Evolutionary conservation across 2,888 invertebrate genomes (phyloP), one percentile per base, ranked within the genome.

Genomic region (Acleris cristana): DNA sequence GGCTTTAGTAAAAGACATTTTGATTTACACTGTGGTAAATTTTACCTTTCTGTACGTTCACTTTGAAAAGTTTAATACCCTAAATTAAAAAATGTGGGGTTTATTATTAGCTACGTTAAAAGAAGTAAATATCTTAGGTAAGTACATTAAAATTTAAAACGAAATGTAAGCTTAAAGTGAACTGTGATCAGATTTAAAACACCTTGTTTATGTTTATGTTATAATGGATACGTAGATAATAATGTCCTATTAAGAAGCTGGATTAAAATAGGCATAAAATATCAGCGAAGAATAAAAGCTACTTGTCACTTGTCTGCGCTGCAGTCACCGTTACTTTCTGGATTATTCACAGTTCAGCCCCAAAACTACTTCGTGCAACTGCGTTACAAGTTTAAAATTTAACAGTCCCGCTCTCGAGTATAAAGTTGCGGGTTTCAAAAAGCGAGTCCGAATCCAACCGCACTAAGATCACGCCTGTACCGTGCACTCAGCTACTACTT

Each of bases 401-500:
- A 67, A 63, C 56, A 57, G 52, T 64, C 52, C 3, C 45, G 45
- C 45, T 80, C 76, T 74, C 76, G 72, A 79, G 78, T 71, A 74
- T 69, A 74, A 77, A 78, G 73, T 79, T 76, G 72, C 54, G 69
- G 66, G 64, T 76, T 78, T 74, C 70, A 75, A 73, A 77, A 76
- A 82, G 78, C 76, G 74, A 80, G 77, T 78, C 83, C 79, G 74
- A 83, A 85, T 84, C 79, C 79, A 72, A 72, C 72, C 71, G 72
- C 75, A 87, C 86, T 84, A 83, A 81, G 84, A 85, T 83, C 87
- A 83, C 83, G 85, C 80, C 79, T 79, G 74, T 72, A 72, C 73
- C 70, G 69, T 70, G 84, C 84, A 86, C 87, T 88, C 84, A 82
- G 83, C 81, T 80, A 79, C 82, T 83, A 91, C 90, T 90, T 89